Percentiles rank a stretch among this genome's conserved stretches.
These are phyloP conservation scores for Lucilia cuprina DNA, from an alignment of 1,140 invertebrate genomes.

Conservation along the genomic window DNA sequence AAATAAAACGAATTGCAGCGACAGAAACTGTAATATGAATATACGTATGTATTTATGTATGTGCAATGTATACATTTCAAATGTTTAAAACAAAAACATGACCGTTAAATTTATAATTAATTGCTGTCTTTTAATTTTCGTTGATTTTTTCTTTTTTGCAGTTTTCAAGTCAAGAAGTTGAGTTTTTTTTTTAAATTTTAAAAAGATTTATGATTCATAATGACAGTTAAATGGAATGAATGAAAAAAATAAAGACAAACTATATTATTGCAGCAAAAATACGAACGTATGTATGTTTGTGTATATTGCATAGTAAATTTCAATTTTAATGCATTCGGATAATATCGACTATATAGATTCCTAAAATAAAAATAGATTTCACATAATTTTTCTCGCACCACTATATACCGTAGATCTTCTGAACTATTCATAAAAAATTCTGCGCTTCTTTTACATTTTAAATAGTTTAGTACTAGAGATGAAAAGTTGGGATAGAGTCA, in stretches of 20 bases:
- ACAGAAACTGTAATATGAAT: too few relatives aligned
- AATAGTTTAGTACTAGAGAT: too few relatives aligned
- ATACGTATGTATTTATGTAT: not conserved
- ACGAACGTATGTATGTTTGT: not conserved
- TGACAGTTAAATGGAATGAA: not conserved
- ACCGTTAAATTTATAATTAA: not conserved
- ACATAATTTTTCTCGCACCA: too few relatives aligned
- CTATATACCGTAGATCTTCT: too few relatives aligned
- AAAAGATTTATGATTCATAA: conserved; percentile 3
- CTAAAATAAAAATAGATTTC: too few relatives aligned
- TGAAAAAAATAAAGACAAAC: not conserved
- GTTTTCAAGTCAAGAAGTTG: not conserved
- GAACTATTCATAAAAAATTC: too few relatives aligned
- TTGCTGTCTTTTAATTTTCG: not conserved
- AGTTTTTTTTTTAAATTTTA: not conserved
- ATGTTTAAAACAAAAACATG: not conserved
- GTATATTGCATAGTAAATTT: not conserved
- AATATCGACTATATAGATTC: too few relatives aligned
- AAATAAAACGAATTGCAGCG: too few relatives aligned
- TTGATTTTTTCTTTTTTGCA: not conserved
- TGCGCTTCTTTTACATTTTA: too few relatives aligned
- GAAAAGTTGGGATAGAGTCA: too few relatives aligned
- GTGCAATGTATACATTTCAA: not conserved
- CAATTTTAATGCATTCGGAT: too few relatives aligned
- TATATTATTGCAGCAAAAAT: not conserved